phyloP scores from a whole-genome alignment of 2,797 vertebrate species.

The Atherinosoma microstoma region DNA sequence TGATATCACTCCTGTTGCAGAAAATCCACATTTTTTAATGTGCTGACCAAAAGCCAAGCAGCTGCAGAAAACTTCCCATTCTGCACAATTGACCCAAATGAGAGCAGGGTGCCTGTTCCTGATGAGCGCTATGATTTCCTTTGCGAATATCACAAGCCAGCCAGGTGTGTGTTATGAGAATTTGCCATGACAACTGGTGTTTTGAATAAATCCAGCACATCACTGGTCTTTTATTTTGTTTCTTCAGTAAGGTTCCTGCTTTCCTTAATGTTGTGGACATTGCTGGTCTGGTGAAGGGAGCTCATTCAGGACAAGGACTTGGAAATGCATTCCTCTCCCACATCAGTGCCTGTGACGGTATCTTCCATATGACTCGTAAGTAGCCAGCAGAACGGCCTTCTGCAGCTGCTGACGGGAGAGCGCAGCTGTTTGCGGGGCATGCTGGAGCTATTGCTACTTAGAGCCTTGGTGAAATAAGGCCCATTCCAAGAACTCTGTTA shows the following conservation, averaged over 20 bases:
- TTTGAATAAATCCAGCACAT: neutral
- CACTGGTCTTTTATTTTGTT: constrained; percentile 8
- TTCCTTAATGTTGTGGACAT: constrained; percentile 98
- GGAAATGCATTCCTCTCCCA: constrained; percentile 98
- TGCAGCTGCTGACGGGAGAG: constrained; percentile 45
- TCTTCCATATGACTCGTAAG: constrained; percentile 98
- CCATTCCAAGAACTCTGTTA: neutral
- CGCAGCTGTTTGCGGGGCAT: constrained; percentile 43
- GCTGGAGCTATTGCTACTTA: neutral
- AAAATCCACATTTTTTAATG: constrained; percentile 99
- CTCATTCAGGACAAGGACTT: constrained; percentile 94
- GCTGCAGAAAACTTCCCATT: constrained; percentile 98
- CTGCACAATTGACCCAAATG: constrained; percentile 98
- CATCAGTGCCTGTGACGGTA: constrained; percentile 96
- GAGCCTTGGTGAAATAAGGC: neutral
- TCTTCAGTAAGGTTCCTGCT: constrained; percentile 94
- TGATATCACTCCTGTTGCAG: constrained; percentile 70
- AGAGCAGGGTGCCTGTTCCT: constrained; percentile 96
- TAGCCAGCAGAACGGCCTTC: constrained; percentile 44
- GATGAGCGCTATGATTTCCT: constrained; percentile 96
- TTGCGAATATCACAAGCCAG: constrained; percentile 95
- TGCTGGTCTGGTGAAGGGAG: constrained; percentile 97
- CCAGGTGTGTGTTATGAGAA: constrained; percentile 83
- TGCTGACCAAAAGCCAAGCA: constrained; percentile 96
- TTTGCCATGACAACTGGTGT: neutral